phyloP scores from a whole-genome alignment of 2,888 invertebrate genomes.

The Rhagium mordax region DNA sequence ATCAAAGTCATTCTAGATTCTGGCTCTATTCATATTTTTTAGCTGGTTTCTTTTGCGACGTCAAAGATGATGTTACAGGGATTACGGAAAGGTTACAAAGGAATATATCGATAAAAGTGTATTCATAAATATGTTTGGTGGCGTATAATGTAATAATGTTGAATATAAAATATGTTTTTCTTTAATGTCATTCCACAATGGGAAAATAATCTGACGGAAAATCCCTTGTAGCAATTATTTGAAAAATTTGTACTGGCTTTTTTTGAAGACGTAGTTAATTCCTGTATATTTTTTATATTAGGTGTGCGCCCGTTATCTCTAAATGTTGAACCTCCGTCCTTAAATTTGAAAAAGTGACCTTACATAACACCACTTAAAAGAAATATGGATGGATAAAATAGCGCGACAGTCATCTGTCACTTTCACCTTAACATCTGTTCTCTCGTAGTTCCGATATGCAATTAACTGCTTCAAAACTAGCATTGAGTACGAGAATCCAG shows the following conservation, averaged over 20 bases:
- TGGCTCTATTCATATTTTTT: not conserved
- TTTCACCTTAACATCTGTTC: not conserved
- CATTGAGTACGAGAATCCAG: not conserved
- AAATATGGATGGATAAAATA: no score
- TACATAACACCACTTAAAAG: no score
- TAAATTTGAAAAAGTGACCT: no score
- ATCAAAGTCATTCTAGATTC: constrained; percentile 17
- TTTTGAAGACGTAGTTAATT: no score
- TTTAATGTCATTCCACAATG: no score
- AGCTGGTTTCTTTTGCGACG: not conserved
- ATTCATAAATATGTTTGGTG: not conserved
- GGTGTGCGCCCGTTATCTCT: no score
- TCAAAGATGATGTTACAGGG: not conserved
- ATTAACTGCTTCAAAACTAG: not conserved
- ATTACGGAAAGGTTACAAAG: not conserved
- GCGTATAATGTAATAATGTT: not conserved
- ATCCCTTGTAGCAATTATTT: no score
- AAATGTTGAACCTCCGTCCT: no score
- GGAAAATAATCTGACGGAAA: no score
- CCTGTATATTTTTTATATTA: no score
- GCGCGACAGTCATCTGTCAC: not conserved
- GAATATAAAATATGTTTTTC: not conserved
- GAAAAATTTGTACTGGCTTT: no score
- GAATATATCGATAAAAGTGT: not conserved
- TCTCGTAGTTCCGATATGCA: not conserved